phyloP scores from a whole-genome alignment of 1,140 invertebrate genomes.

The Trachymyrmex septentrionalis region DNA sequence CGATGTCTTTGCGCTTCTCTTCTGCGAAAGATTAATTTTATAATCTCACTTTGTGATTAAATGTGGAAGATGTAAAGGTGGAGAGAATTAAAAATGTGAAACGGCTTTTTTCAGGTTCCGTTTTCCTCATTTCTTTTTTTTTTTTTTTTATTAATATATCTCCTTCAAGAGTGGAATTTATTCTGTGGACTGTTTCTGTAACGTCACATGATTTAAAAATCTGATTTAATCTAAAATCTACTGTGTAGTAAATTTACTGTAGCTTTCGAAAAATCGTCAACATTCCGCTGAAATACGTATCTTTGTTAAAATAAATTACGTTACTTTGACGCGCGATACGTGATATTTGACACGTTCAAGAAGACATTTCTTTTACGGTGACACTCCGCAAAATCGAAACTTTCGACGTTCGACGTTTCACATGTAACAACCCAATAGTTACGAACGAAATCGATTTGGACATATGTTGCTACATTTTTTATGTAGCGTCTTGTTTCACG shows the following conservation, averaged over 20 bases:
- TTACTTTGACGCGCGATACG: neutral
- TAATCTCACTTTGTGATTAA: neutral
- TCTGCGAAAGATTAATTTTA: neutral
- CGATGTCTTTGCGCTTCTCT: neutral
- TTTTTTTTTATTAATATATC: neutral
- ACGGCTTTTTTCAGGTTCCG: neutral
- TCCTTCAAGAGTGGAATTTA: neutral
- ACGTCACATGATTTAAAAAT: neutral
- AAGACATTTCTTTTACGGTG: conserved; percentile 3
- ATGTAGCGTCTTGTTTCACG: neutral
- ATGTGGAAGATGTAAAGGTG: neutral
- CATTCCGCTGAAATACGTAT: neutral
- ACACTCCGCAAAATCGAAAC: neutral
- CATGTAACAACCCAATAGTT: neutral
- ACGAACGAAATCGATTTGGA: conserved; percentile 30
- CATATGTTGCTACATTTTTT: conserved; percentile 29
- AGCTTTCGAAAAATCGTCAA: neutral
- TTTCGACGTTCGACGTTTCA: neutral
- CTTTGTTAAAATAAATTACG: neutral
- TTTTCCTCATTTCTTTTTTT: neutral
- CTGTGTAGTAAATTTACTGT: conserved; percentile 13
- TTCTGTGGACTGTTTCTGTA: neutral
- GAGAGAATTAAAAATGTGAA: neutral
- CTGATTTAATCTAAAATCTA: no score
- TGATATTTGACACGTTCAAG: neutral